Evolutionary conservation across 2,888 invertebrate species (phyloP), one percentile per base, ranked within the genome.

Genomic region (Sturmia bella): DNA sequence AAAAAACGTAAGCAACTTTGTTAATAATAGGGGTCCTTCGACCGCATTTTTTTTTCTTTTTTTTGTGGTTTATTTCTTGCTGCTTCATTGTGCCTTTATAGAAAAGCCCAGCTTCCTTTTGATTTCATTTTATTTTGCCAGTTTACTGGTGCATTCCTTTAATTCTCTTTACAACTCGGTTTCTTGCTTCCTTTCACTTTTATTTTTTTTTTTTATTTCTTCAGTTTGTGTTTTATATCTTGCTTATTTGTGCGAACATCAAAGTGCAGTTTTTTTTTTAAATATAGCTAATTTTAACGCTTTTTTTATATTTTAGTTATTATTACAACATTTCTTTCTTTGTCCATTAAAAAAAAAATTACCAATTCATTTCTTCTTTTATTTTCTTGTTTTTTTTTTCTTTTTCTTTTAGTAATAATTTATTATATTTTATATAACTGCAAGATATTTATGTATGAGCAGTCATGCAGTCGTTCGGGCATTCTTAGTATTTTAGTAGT

Each of bases 301-400:
- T 19, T 32, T 6, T 41, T 32, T 21, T 50, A 39, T 66, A 68
- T 73, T 73, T 66, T 68, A 59, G 59, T 72, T 59, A 52, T 45
- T 41, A 41, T 43, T 43, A n/a, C 19, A 32, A 1, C 32, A 32
- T 59, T 19, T 41, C 37, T 78, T 70, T 48, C 24, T 57, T 48
- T 24, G 39, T 59, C 24, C 57, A 63, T 63, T 69, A 70, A 77
- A 77, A 70, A 63, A 77, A n/a, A n/a, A n/a, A n/a, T 54, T 72
- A 61, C 52, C 17, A 52, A 21, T 52, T 72, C 52, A 13, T 52
- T 41, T 61, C 54, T 61, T n/a, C n/a, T 17, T 15, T 0, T 27
- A 17, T 9, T 11, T 21, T 39, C 9, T 2, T 3, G 37, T 19
- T 3, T 37, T 57, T 9, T 32, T 19, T 45, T 45, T 56, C 43